Percentiles rank a stretch among this genome's conserved stretches.
phyloP scores from a whole-genome alignment of 1,140 invertebrate species.

The Neodiprion virginianus region DNA sequence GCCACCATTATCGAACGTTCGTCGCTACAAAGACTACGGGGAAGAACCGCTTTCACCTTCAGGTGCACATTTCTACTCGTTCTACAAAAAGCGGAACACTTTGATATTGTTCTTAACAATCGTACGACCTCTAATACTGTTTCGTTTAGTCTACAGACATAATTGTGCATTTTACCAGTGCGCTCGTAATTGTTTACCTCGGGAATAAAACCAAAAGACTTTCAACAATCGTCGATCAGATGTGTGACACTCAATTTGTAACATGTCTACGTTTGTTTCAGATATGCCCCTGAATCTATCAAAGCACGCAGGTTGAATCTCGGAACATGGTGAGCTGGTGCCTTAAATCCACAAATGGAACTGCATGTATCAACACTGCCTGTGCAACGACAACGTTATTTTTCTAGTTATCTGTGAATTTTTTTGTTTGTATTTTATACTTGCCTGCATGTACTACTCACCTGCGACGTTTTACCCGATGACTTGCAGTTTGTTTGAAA shows the following conservation, averaged over 20 bases:
- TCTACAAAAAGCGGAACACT: not conserved
- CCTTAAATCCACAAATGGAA: constrained; percentile 43
- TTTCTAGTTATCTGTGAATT: constrained; percentile 49
- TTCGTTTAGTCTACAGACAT: too few species aligned
- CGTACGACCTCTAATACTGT: too few species aligned
- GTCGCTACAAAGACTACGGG: constrained; percentile 61
- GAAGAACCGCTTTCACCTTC: constrained; percentile 60
- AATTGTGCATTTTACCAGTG: not conserved
- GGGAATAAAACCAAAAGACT: not conserved
- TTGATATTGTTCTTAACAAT: too few species aligned
- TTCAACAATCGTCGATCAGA: not conserved
- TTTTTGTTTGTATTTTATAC: constrained; percentile 50
- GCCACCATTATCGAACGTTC: constrained; percentile 53
- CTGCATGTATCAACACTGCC: constrained; percentile 52
- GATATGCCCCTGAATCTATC: constrained; percentile 63
- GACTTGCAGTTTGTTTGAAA: too few species aligned
- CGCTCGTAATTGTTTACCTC: not conserved
- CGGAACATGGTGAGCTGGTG: constrained; percentile 59
- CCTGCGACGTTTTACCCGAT: too few species aligned
- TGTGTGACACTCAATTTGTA: not conserved
- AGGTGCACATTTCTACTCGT: constrained; percentile 39
- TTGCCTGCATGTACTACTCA: too few species aligned
- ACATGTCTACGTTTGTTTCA: constrained; percentile 28
- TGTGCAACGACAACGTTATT: constrained; percentile 60
- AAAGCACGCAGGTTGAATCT: constrained; percentile 63